These are phyloP conservation scores for Phenganax subtilis DNA, from an alignment of 92 coral and sea anemone genomes.

Conservation along the genomic window DNA sequence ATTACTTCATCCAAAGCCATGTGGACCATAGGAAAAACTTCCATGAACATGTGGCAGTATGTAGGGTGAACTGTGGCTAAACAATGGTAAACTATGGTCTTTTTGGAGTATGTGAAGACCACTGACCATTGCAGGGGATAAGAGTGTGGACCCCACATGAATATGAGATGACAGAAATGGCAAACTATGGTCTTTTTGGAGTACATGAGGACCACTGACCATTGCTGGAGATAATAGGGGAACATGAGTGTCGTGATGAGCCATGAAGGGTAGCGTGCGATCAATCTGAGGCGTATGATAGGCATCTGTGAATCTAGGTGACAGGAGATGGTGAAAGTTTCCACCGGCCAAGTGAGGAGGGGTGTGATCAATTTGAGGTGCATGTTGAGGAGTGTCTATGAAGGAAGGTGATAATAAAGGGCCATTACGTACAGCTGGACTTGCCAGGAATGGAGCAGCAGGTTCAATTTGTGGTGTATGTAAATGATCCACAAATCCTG, in stretches of 20 bases:
- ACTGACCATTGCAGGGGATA: constrained; percentile 14
- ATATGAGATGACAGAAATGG: constrained; percentile 18
- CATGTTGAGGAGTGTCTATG: constrained; percentile 14
- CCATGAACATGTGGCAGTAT: background rate
- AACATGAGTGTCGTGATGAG: constrained; percentile 21
- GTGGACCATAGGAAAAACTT: background rate
- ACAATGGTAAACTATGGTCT: constrained; percentile 29
- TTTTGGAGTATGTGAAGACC: constrained; percentile 19
- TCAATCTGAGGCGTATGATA: constrained; percentile 31
- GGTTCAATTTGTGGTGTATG: constrained; percentile 36
- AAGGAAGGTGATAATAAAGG: constrained; percentile 27
- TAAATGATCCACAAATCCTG: constrained; percentile 35
- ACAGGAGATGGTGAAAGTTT: constrained; percentile 19
- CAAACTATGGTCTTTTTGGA: constrained; percentile 4
- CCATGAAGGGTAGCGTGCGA: constrained; percentile 24
- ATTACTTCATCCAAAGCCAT: no score
- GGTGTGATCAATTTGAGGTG: constrained; percentile 38
- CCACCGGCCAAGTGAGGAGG: constrained; percentile 28
- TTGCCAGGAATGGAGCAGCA: constrained; percentile 27
- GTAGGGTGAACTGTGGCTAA: background rate
- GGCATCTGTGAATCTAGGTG: constrained; percentile 31
- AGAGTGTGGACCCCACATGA: background rate
- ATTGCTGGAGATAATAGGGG: constrained; percentile 9
- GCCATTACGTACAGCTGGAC: constrained; percentile 22
- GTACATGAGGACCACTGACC: background rate